A percentile compares a stretch with the other conserved stretches of the same genome.
Evolutionary conservation across 2,113 vertebrate genomes (phyloP).

Genomic region (Tetrao urogallus): DNA sequence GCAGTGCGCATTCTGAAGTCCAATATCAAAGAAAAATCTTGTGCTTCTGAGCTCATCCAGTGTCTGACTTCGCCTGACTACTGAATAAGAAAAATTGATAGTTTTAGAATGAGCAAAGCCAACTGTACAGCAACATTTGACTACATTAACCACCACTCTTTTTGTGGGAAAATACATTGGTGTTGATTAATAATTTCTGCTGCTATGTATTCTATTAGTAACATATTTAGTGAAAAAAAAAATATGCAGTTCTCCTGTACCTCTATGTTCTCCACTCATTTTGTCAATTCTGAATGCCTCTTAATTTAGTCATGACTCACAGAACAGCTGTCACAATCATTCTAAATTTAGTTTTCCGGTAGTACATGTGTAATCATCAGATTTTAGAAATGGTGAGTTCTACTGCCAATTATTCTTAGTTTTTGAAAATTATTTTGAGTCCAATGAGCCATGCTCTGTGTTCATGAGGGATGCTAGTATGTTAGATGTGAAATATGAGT

Average conservation of each 20-base stretch:
- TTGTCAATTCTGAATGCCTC: background rate
- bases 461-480: background rate
- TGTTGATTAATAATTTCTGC: background rate
- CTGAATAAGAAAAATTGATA: background rate
- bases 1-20: background rate
- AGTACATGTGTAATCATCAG: background rate
- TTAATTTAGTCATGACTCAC: background rate
- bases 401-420: background rate
- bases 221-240: background rate
- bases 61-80: background rate
- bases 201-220: background rate
- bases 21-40: background rate
- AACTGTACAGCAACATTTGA: background rate
- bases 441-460: background rate
- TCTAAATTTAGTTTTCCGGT: background rate
- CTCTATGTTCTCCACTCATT: background rate
- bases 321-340: background rate
- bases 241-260: background rate
- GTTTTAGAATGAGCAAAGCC: background rate
- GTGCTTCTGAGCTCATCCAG: background rate
- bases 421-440: slow-evolving; percentile 14
- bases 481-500: background rate
- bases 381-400: background rate
- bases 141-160: background rate
- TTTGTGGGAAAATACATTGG: background rate